Conservation (phyloP, 1,140 invertebrate species). For the Augochlora pura region DNA sequence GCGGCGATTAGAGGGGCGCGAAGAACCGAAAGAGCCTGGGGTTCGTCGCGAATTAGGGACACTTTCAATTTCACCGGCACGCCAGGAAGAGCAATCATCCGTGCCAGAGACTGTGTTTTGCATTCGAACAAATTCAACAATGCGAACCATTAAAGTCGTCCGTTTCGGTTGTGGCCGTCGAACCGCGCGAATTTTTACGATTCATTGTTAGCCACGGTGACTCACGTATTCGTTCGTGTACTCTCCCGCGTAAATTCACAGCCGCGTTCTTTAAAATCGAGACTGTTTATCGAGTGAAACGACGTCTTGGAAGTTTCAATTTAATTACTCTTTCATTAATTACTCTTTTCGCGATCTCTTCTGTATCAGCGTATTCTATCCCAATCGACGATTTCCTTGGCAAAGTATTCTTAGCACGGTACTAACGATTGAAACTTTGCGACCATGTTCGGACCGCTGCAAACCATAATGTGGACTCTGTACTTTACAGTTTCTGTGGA, state of each 20-base stretch:
- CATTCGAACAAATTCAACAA: neutral
- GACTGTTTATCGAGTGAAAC: too few species aligned
- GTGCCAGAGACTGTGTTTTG: neutral
- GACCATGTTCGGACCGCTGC: too few species aligned
- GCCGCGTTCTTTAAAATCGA: neutral
- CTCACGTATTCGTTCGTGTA: neutral
- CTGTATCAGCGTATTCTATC: too few species aligned
- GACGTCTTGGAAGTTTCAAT: too few species aligned
- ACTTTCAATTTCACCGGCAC: slow-evolving; percentile 21
- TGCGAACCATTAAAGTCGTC: neutral
- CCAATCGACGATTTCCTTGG: too few species aligned
- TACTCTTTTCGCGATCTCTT: too few species aligned
- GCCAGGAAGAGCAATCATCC: neutral
- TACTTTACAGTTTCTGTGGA: too few species aligned
- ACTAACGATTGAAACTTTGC: too few species aligned
- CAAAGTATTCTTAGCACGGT: too few species aligned
- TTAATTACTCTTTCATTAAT: too few species aligned
- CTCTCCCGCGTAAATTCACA: neutral
- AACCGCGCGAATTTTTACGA: neutral
- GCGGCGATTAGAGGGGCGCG: neutral
- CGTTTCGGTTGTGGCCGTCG: too few species aligned
- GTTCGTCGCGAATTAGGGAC: neutral
- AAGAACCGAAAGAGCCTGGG: neutral
- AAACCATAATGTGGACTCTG: too few species aligned
- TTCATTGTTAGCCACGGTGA: neutral